Conservation (phyloP, 2,888 invertebrate genomes). For the Cataglyphis livida region DNA sequence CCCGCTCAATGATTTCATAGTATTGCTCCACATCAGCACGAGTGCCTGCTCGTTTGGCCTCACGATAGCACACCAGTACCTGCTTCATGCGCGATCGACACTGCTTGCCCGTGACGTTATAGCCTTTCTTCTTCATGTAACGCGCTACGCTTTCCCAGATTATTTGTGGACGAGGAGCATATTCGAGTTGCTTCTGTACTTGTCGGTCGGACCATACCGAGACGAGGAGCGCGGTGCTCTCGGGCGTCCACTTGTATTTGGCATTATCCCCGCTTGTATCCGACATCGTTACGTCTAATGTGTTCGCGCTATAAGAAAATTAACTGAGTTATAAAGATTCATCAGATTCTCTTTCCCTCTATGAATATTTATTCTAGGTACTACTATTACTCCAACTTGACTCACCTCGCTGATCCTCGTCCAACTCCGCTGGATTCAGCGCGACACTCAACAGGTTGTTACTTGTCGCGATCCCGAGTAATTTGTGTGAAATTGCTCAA, state of each 20-base stretch:
- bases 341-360: neutral
- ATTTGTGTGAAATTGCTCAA: conserved; percentile 12
- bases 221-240: conserved; percentile 83
- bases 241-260: conserved; percentile 85
- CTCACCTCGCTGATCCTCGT: conserved; percentile 10
- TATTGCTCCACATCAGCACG: conserved; percentile 83
- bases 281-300: conserved; percentile 12
- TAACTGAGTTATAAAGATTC: neutral
- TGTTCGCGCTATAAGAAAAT: neutral
- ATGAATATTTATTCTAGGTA: neutral
- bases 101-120: conserved; percentile 82
- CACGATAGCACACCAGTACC: conserved; percentile 83
- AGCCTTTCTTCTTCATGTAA: conserved; percentile 84
- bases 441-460: conserved; percentile 39
- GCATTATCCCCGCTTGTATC: conserved; percentile 79
- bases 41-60: conserved; percentile 82
- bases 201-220: conserved; percentile 84
- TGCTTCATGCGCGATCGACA: conserved; percentile 85
- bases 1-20: conserved; percentile 83
- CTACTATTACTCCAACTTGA: neutral
- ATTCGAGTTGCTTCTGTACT: conserved; percentile 83
- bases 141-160: conserved; percentile 84
- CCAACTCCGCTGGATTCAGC: neutral
- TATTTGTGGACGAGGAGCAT: conserved; percentile 80
- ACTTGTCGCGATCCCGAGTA: neutral